phyloP scores from a whole-genome alignment of 2,113 vertebrate genomes.

The Spea multiplicata region DNA sequence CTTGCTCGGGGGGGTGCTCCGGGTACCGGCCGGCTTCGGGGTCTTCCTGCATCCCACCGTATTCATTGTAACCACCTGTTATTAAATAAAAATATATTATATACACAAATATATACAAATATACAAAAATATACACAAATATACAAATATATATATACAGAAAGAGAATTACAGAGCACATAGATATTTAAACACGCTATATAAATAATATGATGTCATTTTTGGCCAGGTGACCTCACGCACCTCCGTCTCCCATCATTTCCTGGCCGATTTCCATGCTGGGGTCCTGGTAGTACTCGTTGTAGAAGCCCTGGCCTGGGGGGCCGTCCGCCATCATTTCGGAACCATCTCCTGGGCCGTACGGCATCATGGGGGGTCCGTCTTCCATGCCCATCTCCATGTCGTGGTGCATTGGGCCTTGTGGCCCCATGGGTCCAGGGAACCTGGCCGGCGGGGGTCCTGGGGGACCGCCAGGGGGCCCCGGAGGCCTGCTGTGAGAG shows the following conservation, averaged over 20 bases:
- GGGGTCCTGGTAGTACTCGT: conserved; percentile 84
- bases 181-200: too few relatives aligned
- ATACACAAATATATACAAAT: too few relatives aligned
- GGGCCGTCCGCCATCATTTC: conserved; percentile 74
- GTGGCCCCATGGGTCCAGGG: conserved; percentile 71
- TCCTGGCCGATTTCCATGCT: conserved; percentile 70
- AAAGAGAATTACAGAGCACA: too few relatives aligned
- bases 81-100: conserved; percentile 46
- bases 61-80: conserved; percentile 75
- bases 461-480: conserved; percentile 53
- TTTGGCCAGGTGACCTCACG: background rate
- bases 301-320: conserved; percentile 77
- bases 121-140: too few relatives aligned
- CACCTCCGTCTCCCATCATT: conserved; percentile 63
- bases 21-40: conserved; percentile 60
- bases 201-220: too few relatives aligned
- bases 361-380: conserved; percentile 78
- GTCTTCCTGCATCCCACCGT: conserved; percentile 67
- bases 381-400: conserved; percentile 67
- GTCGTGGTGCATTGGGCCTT: conserved; percentile 61
- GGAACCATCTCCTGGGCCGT: conserved; percentile 70
- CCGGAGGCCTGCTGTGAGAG: conserved; percentile 56
- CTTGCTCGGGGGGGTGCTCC: conserved; percentile 62
- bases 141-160: too few relatives aligned
- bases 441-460: conserved; percentile 69